Conservation (phyloP, 2,797 vertebrate genomes). For the Stomatorhinus walkeri region DNA sequence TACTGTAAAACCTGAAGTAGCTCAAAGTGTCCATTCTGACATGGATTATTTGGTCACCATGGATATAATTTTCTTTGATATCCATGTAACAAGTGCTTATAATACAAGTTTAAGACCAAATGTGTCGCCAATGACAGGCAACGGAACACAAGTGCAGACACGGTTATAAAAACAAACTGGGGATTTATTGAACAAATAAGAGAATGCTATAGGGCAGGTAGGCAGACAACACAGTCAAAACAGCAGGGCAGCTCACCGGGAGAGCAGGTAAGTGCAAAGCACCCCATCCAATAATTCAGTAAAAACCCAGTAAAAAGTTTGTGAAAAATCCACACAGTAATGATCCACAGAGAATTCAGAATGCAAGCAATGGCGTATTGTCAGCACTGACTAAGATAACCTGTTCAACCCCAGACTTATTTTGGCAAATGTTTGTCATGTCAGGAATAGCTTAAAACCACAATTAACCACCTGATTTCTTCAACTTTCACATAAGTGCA, state of each 20-base stretch:
- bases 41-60: not conserved
- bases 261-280: not conserved
- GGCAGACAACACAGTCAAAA: not conserved
- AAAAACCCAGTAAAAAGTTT: not conserved
- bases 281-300: not conserved
- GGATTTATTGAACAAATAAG: not conserved
- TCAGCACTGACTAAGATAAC: not conserved
- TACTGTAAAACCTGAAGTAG: not conserved
- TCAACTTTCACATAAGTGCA: not conserved
- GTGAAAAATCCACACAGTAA: not conserved
- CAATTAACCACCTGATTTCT: not conserved
- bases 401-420: not conserved
- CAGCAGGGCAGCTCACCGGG: not conserved
- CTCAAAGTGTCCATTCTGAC: not conserved
- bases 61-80: not conserved
- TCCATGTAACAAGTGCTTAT: not conserved
- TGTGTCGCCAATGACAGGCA: not conserved
- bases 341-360: not conserved
- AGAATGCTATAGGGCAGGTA: not conserved
- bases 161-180: not conserved
- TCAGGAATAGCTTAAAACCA: not conserved
- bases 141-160: not conserved
- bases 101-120: not conserved
- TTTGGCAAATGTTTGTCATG: not conserved
- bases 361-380: not conserved